A percentile compares a stretch with the other conserved stretches of the same genome.
Conservation (phyloP, 53 echinoderm and acorn worm species). For the Echinometra lucunter region DNA sequence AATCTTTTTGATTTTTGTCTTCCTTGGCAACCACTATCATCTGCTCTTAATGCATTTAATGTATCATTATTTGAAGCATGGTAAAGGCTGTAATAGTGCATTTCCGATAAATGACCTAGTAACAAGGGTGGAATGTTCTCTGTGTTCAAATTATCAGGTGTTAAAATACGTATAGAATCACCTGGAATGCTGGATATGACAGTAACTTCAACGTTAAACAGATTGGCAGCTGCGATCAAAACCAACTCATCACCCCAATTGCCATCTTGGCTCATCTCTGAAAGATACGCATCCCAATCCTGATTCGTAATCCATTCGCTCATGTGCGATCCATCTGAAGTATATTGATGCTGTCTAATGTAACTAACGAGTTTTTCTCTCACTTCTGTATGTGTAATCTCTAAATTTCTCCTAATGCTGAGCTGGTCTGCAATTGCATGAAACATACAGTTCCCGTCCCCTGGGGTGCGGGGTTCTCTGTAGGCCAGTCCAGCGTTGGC, state of each 20-base stretch:
- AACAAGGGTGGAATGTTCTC: background rate
- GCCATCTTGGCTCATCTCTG: conserved; percentile 1
- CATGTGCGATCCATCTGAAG: background rate
- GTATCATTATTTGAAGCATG: background rate
- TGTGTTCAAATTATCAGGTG: background rate
- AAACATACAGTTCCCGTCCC: conserved; percentile 49
- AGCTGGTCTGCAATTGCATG: conserved; percentile 34
- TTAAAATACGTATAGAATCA: background rate
- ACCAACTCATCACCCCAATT: conserved; percentile 20
- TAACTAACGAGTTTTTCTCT: background rate
- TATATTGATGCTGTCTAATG: background rate
- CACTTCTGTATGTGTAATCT: background rate
- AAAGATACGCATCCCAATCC: background rate
- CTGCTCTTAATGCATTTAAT: background rate
- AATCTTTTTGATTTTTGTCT: background rate
- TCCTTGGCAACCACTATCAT: background rate
- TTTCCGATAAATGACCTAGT: background rate
- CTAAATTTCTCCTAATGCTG: background rate
- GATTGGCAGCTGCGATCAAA: background rate
- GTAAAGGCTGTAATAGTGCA: background rate
- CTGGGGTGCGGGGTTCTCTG: conserved; percentile 38
- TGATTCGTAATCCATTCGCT: background rate
- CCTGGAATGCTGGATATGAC: conserved; percentile 27
- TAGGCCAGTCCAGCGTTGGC: background rate
- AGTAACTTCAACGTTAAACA: background rate